These are phyloP conservation scores for Fragum sueziense DNA, from an alignment of 2,888 invertebrate genomes.

Conservation along the genomic window DNA sequence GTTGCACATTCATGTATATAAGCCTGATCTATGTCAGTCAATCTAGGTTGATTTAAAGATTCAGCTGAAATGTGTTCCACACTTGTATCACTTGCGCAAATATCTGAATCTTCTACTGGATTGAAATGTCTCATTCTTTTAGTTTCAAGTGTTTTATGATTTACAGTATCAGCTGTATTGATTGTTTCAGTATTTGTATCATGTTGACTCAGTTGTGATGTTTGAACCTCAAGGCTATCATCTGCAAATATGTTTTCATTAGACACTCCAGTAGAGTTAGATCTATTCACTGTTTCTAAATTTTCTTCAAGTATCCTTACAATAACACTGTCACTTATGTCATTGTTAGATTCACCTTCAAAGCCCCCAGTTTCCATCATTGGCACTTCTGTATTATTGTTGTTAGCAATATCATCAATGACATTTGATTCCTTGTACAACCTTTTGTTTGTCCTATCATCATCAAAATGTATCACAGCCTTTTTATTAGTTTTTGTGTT, in stretches of 20 bases:
- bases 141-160: not conserved
- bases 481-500: not conserved
- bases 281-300: not conserved
- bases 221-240: not conserved
- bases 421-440: too few species aligned
- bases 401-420: not conserved
- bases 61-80: not conserved
- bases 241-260: not conserved
- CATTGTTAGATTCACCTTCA: not conserved
- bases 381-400: not conserved
- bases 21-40: not conserved
- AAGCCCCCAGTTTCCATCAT: not conserved
- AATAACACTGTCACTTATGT: not conserved
- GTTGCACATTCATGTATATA: not conserved
- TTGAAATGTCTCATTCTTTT: not conserved
- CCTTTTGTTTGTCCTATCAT: too few species aligned
- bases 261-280: not conserved
- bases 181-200: too few species aligned
- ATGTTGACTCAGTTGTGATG: not conserved
- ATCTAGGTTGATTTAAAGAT: not conserved
- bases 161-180: not conserved
- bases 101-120: not conserved
- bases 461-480: not conserved
- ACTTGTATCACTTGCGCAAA: not conserved
- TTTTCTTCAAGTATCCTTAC: not conserved